Base-by-base conservation (phyloP, 2,113 vertebrate species). In the Ceyx melanurus region DNA sequence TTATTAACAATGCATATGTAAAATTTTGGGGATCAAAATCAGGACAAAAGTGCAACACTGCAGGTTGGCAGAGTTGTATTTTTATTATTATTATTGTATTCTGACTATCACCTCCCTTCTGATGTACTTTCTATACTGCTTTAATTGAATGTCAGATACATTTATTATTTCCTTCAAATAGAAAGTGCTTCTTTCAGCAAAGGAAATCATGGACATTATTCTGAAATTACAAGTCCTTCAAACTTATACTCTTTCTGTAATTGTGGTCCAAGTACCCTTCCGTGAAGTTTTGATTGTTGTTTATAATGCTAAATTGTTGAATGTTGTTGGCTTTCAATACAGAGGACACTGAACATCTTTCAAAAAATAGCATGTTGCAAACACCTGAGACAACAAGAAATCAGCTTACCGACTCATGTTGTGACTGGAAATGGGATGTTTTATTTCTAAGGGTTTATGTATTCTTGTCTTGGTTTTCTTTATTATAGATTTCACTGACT, bases 11-110 rank as follows among this genome's bases (percentile, higher is more conserved):
- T 15, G 6, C 5, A 5, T 17, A 10, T 10, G 3, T 22, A 66
- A 70, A 72, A 56, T 60, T 5, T 43, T 17, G 31, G 57, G 29
- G 5, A 21, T 62, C 26, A 61, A 71, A 84, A 54, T 10, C 37
- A 31, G 8, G 10, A 9, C 0, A 4, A 16, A 83, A 28, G 4
- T 35, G 7, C 10, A 58, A 2, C 10, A 21, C 3, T 45, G 29
- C 11, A 25, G 8, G 1, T 5, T 67, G 29, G 25, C 18, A 35
- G 43, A 37, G 11, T 37, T 61, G 9, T 11, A 28, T 57, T 51
- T 25, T 64, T 25, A 42, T 56, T 10, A 56, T 56, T 10, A 56
- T 37, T 37, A 11, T 33, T 57, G 8, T 13, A 28, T 61, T 46
- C 25, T 67, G 28, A 46, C 50, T 2, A 26, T 70, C 29, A 15